phyloP scores from a whole-genome alignment of 2,113 vertebrate species.

The Pedetes capensis region DNA sequence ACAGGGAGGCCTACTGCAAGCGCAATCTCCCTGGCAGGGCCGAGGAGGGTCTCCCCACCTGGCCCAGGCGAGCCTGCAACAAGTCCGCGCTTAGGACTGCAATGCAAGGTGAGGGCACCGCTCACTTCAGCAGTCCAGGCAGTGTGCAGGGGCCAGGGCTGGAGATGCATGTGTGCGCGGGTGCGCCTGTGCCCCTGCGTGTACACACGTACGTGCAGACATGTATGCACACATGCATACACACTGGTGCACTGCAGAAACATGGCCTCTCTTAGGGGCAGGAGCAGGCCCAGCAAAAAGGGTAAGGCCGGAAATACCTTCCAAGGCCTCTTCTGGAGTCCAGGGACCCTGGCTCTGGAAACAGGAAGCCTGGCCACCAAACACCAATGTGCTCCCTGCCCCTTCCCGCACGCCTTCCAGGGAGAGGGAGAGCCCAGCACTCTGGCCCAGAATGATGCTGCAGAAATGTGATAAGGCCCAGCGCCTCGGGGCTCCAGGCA shows the following conservation, averaged over 20 bases:
- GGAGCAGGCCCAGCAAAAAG: background rate
- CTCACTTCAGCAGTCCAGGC: background rate
- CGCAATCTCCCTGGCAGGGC: background rate
- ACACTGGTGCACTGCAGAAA: background rate
- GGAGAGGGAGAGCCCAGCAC: background rate
- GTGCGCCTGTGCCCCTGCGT: rapidly evolving
- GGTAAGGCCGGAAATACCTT: background rate
- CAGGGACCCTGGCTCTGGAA: background rate
- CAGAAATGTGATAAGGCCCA: background rate
- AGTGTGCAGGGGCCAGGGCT: background rate
- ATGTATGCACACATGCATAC: background rate
- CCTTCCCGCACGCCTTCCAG: background rate
- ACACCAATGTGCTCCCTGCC: background rate
- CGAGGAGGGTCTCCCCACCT: background rate
- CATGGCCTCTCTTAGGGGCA: background rate
- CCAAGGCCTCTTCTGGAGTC: background rate
- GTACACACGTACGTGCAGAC: rapidly evolving
- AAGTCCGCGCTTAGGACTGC: no score
- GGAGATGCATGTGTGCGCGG: background rate
- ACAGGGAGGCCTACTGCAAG: background rate
- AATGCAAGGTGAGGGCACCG: rapidly evolving
- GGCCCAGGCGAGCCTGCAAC: background rate
- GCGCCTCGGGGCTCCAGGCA: background rate
- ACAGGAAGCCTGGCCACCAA: background rate
- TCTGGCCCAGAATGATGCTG: background rate